Conservation (phyloP, 2,113 vertebrate genomes). For the Rhynchomys soricoides region DNA sequence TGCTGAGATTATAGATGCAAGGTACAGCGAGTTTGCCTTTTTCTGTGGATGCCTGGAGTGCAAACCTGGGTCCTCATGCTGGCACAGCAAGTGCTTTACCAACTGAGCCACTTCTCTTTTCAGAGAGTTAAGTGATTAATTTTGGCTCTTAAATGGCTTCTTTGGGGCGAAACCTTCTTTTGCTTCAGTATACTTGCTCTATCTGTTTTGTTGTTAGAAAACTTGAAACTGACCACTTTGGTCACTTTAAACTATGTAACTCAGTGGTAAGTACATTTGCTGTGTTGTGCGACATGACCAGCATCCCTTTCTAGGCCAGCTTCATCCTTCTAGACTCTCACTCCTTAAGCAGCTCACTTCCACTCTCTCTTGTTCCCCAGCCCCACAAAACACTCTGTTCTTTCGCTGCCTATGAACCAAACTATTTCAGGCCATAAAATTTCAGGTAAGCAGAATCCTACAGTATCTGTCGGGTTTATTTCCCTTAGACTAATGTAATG, state of each 20-base stretch:
- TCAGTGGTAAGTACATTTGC: not conserved
- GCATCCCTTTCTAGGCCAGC: not conserved
- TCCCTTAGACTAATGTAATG: not conserved
- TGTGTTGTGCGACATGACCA: not conserved
- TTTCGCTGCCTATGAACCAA: not conserved
- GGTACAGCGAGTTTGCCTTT: not conserved
- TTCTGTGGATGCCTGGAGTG: not conserved
- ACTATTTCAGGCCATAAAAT: not conserved
- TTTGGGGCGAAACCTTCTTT: not conserved
- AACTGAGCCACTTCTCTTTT: not conserved
- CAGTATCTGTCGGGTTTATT: not conserved
- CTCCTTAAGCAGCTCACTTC: not conserved
- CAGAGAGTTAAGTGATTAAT: slow-evolving; percentile 46
- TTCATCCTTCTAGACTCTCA: not conserved
- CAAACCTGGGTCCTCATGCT: not conserved
- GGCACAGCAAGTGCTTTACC: not conserved
- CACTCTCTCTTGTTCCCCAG: too few relatives aligned
- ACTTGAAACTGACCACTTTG: not conserved
- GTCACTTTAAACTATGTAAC: not conserved
- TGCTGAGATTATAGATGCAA: not conserved
- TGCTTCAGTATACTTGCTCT: not conserved
- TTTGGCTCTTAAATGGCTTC: slow-evolving; percentile 57
- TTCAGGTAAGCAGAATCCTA: not conserved
- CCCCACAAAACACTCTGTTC: not conserved
- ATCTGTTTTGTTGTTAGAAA: slow-evolving; percentile 44